phyloP scores from a whole-genome alignment of 2,888 invertebrate genomes.

The Trichacis sp. region DNA sequence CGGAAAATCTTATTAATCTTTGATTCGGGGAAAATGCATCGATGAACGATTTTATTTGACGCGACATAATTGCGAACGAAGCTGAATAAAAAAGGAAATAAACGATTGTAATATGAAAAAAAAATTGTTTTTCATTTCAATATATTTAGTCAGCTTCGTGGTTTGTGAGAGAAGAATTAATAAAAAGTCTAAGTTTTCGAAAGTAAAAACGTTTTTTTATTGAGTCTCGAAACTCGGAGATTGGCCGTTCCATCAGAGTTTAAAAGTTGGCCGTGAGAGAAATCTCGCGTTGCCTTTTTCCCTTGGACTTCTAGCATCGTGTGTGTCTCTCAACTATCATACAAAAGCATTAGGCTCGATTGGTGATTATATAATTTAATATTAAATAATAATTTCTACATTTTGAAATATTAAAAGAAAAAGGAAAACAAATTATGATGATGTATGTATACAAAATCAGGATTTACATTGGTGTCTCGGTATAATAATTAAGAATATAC shows the following conservation, averaged over 20 bases:
- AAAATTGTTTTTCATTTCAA: no score
- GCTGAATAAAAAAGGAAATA: conserved; percentile 1
- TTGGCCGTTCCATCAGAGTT: no score
- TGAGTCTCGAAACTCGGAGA: neutral
- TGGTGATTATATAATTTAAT: conserved; percentile 58
- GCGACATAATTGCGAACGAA: neutral
- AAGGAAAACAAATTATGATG: conserved; percentile 57
- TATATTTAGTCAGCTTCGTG: no score
- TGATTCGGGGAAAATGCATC: no score
- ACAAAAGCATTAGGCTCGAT: conserved; percentile 23
- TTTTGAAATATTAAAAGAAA: conserved; percentile 20
- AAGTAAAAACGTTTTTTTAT: neutral
- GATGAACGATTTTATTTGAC: no score
- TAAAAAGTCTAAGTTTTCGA: neutral
- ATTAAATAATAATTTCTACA: conserved; percentile 62
- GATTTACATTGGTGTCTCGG: conserved; percentile 64
- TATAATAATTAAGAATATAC: conserved; percentile 59
- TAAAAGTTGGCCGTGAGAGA: neutral
- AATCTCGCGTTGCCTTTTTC: neutral
- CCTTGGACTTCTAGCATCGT: no score
- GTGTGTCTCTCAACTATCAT: conserved; percentile 4
- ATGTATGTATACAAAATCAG: conserved; percentile 66
- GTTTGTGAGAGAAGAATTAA: neutral
- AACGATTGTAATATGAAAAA: no score
- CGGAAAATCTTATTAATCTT: no score